A percentile compares a stretch with the other conserved stretches of the same genome.
Evolutionary conservation across 1,140 invertebrate genomes (phyloP).

Genomic region (Aphelenchoides besseyi): DNA sequence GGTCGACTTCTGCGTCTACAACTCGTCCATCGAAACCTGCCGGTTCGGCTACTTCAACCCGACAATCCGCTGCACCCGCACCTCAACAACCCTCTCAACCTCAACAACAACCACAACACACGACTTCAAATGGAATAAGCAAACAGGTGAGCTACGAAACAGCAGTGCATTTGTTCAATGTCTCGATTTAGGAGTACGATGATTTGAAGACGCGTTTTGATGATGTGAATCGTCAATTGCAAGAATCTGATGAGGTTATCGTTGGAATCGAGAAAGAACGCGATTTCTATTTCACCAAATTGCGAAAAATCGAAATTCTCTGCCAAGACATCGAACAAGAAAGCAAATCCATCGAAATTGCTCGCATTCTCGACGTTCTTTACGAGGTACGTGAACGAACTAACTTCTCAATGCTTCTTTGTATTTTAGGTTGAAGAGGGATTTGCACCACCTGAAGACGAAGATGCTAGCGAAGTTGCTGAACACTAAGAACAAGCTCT

Average conservation of each 20-base stretch:
- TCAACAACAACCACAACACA: conserved; percentile 35
- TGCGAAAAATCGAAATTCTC: conserved; percentile 94
- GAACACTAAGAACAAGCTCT: background rate
- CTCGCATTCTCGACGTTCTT: conserved; percentile 3
- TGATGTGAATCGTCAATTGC: conserved; percentile 48
- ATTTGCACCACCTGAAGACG: conserved; percentile 28
- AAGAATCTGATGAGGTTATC: conserved; percentile 64
- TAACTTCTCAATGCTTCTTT: background rate
- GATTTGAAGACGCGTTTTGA: conserved; percentile 45
- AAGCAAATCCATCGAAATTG: background rate
- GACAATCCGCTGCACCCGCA: conserved; percentile 2
- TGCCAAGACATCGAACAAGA: conserved; percentile 67
- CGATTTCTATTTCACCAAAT: conserved; percentile 97
- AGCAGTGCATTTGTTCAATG: background rate
- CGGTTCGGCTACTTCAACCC: conserved; percentile 45
- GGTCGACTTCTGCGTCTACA: conserved; percentile 2
- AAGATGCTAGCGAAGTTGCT: background rate
- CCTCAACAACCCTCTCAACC: conserved; percentile 32
- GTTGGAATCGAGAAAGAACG: conserved; percentile 77
- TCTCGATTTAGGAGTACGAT: conserved; percentile 48
- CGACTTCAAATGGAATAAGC: conserved; percentile 21
- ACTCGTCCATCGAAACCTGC: conserved; percentile 17
- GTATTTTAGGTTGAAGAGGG: conserved; percentile 7
- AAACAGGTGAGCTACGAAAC: conserved; percentile 19
- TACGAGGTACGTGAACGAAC: conserved; percentile 1